Base-by-base conservation (phyloP, 2,113 vertebrate species). In the Pelobates fuscus region DNA sequence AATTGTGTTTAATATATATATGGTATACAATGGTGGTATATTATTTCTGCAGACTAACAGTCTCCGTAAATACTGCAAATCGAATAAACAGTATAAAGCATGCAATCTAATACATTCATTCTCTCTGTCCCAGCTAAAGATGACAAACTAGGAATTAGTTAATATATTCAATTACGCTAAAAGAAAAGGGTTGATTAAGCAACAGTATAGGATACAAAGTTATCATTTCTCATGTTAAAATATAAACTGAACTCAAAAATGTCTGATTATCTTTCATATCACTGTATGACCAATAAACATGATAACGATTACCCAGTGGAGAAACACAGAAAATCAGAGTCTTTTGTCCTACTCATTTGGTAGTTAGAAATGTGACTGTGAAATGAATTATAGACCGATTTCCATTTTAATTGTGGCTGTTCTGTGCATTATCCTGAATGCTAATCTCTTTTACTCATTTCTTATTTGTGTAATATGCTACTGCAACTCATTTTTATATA, bases 141-240 rank as follows among this genome's bases (percentile, higher is more conserved):
- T 71, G 86, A 87, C 84, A 89, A 84, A 85, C 84, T 80, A 70
- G 84, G 80, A 86, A 83, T 86, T 85, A 62, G 81, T 77, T 57
- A 78, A 78, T 77, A 71, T 81, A 88, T 81, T 83, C 81, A 85
- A 88, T 89, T 86, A 89, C 81, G 80, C 83, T 85, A 79, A 83
- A 84, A 89, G 84, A 87, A 85, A 86, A 81, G 85, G 85, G 84
- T 88, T 87, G 86, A 89, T 88, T 89, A 88, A 86, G 84, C 85
- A 87, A 84, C 82, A 82, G 83, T 76, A 84, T 49, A 41, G 76
- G 86, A 86, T 86, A 86, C 18, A 85, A 77, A 88, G 84, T 63
- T 62, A 81, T 87, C 32, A 57, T 84, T 81, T 85, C 81, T 87
- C 86, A 86, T 62, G 62, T 78, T 82, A 83, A 86, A 80, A 78